phyloP scores from a whole-genome alignment of 2,888 invertebrate genomes.

The Cerceris ruficornis region DNA sequence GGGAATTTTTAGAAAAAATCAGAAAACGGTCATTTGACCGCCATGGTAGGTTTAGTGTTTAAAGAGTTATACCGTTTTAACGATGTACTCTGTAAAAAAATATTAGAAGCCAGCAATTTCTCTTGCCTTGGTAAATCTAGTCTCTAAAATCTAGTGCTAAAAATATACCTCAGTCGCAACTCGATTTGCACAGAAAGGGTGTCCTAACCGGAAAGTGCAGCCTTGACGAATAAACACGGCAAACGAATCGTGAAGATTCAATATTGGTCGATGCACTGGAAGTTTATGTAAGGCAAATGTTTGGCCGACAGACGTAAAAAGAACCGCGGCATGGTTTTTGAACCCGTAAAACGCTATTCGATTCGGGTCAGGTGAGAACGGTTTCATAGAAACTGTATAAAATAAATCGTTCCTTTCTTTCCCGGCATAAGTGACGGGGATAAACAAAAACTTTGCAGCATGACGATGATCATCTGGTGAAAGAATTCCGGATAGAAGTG shows the following conservation, averaged over 20 bases:
- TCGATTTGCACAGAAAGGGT: neutral
- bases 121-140: too few relatives aligned
- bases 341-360: neutral
- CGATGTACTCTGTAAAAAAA: too few relatives aligned
- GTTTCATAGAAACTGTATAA: slow-evolving; percentile 9
- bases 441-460: too few relatives aligned
- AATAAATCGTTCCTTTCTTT: neutral
- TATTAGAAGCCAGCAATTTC: too few relatives aligned
- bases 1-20: too few relatives aligned
- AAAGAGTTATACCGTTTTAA: too few relatives aligned
- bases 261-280: slow-evolving; percentile 59
- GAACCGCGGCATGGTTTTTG: slow-evolving; percentile 5
- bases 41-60: too few relatives aligned
- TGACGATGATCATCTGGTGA: too few relatives aligned
- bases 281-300: slow-evolving; percentile 66
- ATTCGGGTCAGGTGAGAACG: neutral
- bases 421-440: neutral
- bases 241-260: slow-evolving; percentile 43
- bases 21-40: too few relatives aligned
- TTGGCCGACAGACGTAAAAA: slow-evolving; percentile 44
- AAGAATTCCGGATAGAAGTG: too few relatives aligned
- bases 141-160: too few relatives aligned
- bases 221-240: slow-evolving; percentile 29
- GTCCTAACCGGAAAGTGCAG: slow-evolving; percentile 23
- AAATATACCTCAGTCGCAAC: too few relatives aligned